A percentile compares a stretch with the other conserved stretches of the same genome.
phyloP scores from a whole-genome alignment of 2,113 vertebrate genomes.

The Cisticola juncidis region DNA sequence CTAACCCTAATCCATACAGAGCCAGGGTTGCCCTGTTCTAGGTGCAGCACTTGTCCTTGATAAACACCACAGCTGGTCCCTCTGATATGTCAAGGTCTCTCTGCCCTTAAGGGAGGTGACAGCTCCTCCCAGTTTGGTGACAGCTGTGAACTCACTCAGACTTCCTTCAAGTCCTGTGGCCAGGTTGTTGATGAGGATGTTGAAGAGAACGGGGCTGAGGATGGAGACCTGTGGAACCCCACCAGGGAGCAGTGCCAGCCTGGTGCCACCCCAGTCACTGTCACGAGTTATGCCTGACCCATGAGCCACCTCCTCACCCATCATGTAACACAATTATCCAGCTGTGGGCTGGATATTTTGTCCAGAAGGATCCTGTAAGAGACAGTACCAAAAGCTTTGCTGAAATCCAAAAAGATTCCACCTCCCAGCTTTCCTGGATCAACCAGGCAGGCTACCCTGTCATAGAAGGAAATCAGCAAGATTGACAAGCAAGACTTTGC shows the following conservation, averaged over 20 bases:
- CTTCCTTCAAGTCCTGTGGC: not conserved
- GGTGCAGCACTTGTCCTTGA: no score
- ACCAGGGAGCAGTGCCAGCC: not conserved
- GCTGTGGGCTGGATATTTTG: not conserved
- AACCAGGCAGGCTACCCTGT: accelerated
- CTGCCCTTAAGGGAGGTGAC: not conserved
- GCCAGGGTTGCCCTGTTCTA: not conserved
- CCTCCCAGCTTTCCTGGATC: not conserved
- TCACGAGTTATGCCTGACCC: not conserved
- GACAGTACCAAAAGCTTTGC: not conserved
- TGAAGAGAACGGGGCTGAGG: not conserved
- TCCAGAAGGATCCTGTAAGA: not conserved
- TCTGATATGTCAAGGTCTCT: not conserved
- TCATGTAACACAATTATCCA: not conserved
- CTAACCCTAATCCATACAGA: not conserved
- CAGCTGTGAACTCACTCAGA: not conserved
- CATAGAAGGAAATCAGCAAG: not conserved
- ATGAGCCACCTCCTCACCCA: not conserved
- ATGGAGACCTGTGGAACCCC: not conserved
- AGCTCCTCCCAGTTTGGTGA: not conserved
- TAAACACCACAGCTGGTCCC: not conserved
- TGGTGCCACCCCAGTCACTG: not conserved
- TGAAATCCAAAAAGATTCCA: not conserved
- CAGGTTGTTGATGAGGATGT: not conserved
- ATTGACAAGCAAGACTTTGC: not conserved